Base-by-base conservation (phyloP, 2,797 vertebrate species). In the Chloroceryle amazona region DNA sequence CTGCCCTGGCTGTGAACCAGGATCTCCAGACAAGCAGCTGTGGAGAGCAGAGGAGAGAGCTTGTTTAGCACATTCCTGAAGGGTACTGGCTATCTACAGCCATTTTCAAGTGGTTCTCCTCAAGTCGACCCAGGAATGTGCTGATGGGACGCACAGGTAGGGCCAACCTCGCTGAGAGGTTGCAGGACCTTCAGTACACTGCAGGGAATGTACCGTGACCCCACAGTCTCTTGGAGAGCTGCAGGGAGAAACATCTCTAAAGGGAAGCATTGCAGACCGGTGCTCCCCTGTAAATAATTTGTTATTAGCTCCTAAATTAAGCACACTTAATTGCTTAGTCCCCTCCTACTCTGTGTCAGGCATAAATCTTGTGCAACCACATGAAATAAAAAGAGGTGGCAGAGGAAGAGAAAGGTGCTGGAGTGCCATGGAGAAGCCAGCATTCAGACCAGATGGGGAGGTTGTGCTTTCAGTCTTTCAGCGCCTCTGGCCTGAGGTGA, bases 21-120 rank as follows among this genome's bases (percentile, higher is more conserved):
- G 6, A 51, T 37, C 60, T 93, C 70, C 95, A 97, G 94, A 84
- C 91, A 93, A 88, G 73, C 94, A 91, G 94, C 65, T 86, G 83
- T 6, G 2, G 92, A 80, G 84, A 25, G 28, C 90, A 71, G 84
- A 70, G 79, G 52, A 91, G 86, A 33, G 80, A 0, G 42, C 96
- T 95, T 96, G 91, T 95, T 96, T 90, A 93, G 93, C 95, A 93
- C 95, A 96, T 97, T 97, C 95, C 94, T 96, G 73, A 86, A 23
- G 83, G 88, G 88, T 54, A 76, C 73, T 68, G 85, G 31, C 91
- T 96, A 82, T 96, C 94, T 95, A 1, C 86, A 94, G 93, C 86
- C 93, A 61, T 87, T 85, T 71, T 65, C 88, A 85, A 96, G 95
- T 87, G 96, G 47, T 80, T 87, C 94, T 94, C 86, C 93, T 94